These are phyloP conservation scores for Apus apus DNA, from an alignment of 2,113 vertebrate species.

Conservation along the genomic window DNA sequence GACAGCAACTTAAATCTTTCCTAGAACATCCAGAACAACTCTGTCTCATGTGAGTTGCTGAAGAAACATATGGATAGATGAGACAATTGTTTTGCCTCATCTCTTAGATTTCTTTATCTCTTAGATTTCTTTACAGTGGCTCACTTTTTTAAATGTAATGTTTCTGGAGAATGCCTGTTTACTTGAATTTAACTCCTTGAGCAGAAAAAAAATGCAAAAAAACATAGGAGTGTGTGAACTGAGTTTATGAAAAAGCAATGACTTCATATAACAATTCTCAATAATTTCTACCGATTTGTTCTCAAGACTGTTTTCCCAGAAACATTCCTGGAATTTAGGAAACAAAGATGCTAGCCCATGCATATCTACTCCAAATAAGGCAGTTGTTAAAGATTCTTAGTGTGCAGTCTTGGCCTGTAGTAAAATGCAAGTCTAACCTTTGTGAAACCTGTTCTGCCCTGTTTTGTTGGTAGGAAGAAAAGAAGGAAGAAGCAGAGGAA, in stretches of 20 bases:
- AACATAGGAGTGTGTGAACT: not conserved
- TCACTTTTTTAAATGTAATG: not conserved
- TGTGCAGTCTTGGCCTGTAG: not conserved
- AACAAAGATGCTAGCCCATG: not conserved
- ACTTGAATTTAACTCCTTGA: not conserved
- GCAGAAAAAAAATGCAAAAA: not conserved
- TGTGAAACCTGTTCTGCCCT: not conserved
- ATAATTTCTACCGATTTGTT: not conserved
- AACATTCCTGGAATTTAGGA: not conserved
- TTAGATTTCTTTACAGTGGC: not conserved
- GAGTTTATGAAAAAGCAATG: not conserved
- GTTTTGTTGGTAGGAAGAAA: not conserved
- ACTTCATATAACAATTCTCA: not conserved
- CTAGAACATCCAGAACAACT: not conserved
- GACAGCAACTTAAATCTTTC: not conserved
- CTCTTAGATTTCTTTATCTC: not conserved
- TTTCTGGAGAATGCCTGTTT: not conserved
- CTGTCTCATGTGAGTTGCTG: not conserved
- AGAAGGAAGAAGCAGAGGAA: not conserved
- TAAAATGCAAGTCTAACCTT: not conserved
- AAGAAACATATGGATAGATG: not conserved
- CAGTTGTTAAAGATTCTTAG: not conserved
- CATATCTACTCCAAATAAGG: conserved; percentile 19
- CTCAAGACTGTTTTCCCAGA: not conserved
- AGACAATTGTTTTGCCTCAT: not conserved